Percentiles rank a stretch among this genome's conserved stretches.
Conservation (phyloP, 1,140 invertebrate species). For the Melitaea cinxia region DNA sequence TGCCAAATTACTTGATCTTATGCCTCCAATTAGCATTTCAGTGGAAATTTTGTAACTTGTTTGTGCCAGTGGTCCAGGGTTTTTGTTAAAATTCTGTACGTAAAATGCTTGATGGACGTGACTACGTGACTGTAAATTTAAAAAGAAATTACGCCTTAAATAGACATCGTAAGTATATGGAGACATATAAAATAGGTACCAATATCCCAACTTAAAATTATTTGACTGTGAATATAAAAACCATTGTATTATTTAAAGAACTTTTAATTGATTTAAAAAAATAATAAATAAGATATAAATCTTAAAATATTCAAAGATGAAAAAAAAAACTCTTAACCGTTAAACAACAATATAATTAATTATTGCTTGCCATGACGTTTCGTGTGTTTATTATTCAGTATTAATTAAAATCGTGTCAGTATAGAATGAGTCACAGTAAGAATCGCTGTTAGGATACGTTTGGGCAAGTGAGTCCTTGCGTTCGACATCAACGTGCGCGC, state of each 20-base stretch:
- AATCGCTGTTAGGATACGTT: conserved; percentile 16
- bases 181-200: background rate
- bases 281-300: too few relatives aligned
- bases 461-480: conserved; percentile 51
- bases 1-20: background rate
- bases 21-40: conserved; percentile 15
- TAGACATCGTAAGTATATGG: conserved; percentile 9
- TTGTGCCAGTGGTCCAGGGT: conserved; percentile 15
- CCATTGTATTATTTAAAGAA: too few relatives aligned
- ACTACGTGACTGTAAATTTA: conserved; percentile 41
- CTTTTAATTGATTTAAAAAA: too few relatives aligned
- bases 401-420: background rate
- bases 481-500: conserved; percentile 74
- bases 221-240: background rate
- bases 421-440: conserved; percentile 1
- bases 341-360: background rate
- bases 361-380: background rate
- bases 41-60: conserved; percentile 26
- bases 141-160: conserved; percentile 38
- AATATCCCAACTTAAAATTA: background rate
- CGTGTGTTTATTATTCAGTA: background rate
- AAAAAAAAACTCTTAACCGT: background rate
- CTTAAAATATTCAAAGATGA: background rate
- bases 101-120: conserved; percentile 19
- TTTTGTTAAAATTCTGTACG: conserved; percentile 19